Evolutionary conservation across 2,113 vertebrate genomes (phyloP).

Genomic region (Nesospiza acunhae): DNA sequence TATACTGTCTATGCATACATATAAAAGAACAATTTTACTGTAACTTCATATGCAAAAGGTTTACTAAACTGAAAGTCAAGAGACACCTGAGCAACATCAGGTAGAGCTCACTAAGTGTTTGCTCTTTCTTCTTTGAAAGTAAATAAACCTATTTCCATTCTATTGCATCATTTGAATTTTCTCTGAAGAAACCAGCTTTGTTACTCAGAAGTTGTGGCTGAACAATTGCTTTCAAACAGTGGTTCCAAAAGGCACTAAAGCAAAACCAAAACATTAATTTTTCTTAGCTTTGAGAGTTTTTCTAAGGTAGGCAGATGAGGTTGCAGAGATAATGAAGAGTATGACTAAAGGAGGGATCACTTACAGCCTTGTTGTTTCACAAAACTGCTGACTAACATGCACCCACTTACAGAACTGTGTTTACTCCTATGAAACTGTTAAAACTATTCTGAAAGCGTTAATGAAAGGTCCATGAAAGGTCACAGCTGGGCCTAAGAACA

Average conservation of each 20-base stretch:
- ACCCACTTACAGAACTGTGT: background rate
- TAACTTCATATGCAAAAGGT: background rate
- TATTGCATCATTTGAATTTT: constrained; percentile 70
- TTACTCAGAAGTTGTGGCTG: background rate
- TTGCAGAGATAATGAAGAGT: background rate
- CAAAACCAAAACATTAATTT: background rate
- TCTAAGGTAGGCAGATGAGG: background rate
- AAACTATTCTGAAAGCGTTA: background rate
- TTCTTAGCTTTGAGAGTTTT: background rate
- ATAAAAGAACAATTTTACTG: background rate
- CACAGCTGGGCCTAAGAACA: background rate
- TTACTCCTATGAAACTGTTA: background rate
- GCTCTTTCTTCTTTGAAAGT: background rate
- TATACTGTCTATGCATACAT: background rate
- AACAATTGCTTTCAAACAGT: background rate
- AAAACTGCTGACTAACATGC: background rate
- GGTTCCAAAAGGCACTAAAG: background rate
- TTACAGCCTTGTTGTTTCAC: background rate
- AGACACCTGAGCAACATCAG: background rate
- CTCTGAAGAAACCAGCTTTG: constrained; percentile 25
- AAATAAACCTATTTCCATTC: constrained; percentile 53
- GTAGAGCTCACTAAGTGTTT: background rate
- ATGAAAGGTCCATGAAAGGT: background rate
- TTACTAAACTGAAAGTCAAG: background rate
- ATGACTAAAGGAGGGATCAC: background rate